Conservation (phyloP, 2,888 invertebrate species). For the Meiosimyza platycephala region DNA sequence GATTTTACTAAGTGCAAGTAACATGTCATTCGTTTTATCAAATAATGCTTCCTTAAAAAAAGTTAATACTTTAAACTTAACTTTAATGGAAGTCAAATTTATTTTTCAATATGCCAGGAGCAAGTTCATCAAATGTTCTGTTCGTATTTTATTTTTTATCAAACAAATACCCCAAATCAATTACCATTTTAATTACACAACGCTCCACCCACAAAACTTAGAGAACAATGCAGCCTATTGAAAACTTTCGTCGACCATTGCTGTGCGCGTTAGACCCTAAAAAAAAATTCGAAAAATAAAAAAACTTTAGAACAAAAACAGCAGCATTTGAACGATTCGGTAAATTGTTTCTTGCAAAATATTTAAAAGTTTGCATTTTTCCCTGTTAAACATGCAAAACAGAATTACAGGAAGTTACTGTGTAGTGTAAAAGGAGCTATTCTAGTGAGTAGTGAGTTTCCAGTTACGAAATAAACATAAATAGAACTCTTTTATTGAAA, state of each 20-base stretch:
- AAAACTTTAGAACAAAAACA: not conserved
- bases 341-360: constrained; percentile 27
- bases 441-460: too few relatives aligned
- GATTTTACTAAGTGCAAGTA: too few relatives aligned
- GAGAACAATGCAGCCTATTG: not conserved
- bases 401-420: not conserved
- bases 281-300: not conserved
- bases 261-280: not conserved
- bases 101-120: too few relatives aligned
- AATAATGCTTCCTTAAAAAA: too few relatives aligned
- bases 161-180: constrained; percentile 30
- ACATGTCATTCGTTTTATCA: too few relatives aligned
- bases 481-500: too few relatives aligned
- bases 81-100: too few relatives aligned
- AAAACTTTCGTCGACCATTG: constrained; percentile 21
- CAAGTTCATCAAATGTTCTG: too few relatives aligned
- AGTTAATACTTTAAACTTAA: too few relatives aligned
- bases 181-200: constrained; percentile 37
- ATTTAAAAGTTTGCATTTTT: constrained; percentile 32
- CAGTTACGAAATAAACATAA: too few relatives aligned
- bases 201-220: not conserved
- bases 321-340: constrained; percentile 22
- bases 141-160: too few relatives aligned
- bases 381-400: constrained; percentile 25
- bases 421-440: too few relatives aligned